These are phyloP conservation scores for Drosophila lacteicornis DNA, from an alignment of 1,140 invertebrate species.

Conservation along the genomic window DNA sequence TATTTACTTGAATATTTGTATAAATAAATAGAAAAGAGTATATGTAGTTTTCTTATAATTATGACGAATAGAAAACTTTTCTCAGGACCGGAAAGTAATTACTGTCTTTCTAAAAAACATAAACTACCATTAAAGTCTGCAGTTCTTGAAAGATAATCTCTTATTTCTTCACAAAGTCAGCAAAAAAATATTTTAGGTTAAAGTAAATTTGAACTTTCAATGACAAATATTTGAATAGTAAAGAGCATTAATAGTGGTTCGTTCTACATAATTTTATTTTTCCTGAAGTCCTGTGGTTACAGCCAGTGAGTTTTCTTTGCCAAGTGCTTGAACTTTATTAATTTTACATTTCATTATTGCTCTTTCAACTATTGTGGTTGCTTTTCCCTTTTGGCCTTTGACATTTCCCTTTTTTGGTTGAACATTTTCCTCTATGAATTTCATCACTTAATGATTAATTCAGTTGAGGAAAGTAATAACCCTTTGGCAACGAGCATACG, in stretches of 20 bases:
- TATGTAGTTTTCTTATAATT: no score
- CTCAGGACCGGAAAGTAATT: no score
- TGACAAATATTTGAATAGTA: not conserved
- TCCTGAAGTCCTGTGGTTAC: not conserved
- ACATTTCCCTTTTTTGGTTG: not conserved
- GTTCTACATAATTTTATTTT: not conserved
- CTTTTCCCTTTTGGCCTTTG: constrained; percentile 11
- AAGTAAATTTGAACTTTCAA: rapidly evolving
- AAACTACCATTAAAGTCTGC: no score
- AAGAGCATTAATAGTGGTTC: constrained; percentile 10
- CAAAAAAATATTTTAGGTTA: not conserved
- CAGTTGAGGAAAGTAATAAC: constrained; percentile 32
- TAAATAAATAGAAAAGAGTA: not conserved
- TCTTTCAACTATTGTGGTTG: constrained; percentile 8
- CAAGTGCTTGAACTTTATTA: constrained; percentile 41
- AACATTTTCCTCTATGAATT: constrained; percentile 12
- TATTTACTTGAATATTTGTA: not conserved
- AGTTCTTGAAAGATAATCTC: no score
- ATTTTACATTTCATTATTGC: constrained; percentile 43
- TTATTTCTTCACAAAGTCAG: no score
- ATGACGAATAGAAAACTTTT: no score
- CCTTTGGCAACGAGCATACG: not conserved
- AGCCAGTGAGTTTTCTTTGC: constrained; percentile 1
- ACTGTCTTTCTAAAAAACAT: no score
- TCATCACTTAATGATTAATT: constrained; percentile 30